phyloP scores from a whole-genome alignment of 2,113 vertebrate species.

The Sebastes fasciatus region DNA sequence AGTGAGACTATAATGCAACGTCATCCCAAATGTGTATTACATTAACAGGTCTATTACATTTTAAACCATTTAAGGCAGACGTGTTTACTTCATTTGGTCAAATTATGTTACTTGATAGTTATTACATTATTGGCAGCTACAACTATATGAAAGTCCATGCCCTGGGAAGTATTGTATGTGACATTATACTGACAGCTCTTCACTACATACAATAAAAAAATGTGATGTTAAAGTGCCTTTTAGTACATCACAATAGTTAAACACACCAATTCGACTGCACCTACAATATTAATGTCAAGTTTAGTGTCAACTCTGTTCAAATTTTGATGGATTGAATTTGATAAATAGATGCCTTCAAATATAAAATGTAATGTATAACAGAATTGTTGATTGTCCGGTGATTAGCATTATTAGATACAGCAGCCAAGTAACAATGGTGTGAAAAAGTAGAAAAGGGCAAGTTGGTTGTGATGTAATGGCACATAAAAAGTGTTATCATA shows the following conservation, averaged over 20 bases:
- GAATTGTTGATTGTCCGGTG: not conserved
- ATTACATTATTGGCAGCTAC: conserved; percentile 16
- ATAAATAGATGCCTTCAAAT: not conserved
- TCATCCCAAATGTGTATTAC: not conserved
- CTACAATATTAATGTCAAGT: conserved; percentile 6
- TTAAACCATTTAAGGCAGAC: not conserved
- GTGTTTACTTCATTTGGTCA: conserved; percentile 5
- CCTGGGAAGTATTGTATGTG: not conserved
- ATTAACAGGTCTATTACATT: conserved; percentile 16
- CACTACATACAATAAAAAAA: not conserved
- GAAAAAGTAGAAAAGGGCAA: not conserved
- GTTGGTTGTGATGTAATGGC: not conserved
- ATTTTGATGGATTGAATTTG: conserved; percentile 4
- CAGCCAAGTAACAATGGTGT: not conserved
- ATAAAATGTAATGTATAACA: not conserved
- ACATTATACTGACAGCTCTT: conserved; percentile 4
- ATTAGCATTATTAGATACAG: not conserved
- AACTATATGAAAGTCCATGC: not conserved
- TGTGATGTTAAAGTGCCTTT: conserved; percentile 58
- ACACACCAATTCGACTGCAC: conserved; percentile 9
- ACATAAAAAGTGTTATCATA: not conserved
- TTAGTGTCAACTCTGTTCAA: not conserved
- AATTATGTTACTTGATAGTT: not conserved
- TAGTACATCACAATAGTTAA: conserved; percentile 31
- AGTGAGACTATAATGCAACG: not conserved